A percentile compares a stretch with the other conserved stretches of the same genome.
Conservation (phyloP, 2,113 vertebrate genomes). For the Cromileptes altivelis region DNA sequence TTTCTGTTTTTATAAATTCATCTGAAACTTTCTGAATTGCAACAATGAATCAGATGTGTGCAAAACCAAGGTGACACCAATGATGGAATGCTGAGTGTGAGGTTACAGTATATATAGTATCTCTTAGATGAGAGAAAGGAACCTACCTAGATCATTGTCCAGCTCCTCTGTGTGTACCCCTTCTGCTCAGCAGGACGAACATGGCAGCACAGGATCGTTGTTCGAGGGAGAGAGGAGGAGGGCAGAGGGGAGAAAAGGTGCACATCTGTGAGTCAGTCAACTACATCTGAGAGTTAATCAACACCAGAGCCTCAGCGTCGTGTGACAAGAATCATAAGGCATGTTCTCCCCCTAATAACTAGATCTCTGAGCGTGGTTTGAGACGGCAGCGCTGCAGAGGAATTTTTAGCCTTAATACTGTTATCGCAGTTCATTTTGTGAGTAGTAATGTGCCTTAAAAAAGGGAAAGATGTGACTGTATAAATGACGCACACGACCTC, state of each 20-base stretch:
- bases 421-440: background rate
- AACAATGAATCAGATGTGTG: background rate
- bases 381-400: background rate
- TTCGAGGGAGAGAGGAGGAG: constrained; percentile 85
- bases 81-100: background rate
- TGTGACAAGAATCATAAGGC: constrained; percentile 1
- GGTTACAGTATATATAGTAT: background rate
- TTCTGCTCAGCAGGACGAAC: constrained; percentile 92
- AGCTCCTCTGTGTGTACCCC: constrained; percentile 99
- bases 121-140: constrained; percentile 59
- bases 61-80: background rate
- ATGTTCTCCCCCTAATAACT: background rate
- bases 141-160: constrained; percentile 99
- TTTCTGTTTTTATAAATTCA: background rate
- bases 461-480: background rate
- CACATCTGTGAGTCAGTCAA: constrained; percentile 36
- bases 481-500: background rate
- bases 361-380: background rate
- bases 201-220: constrained; percentile 81
- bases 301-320: constrained; percentile 12
- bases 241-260: constrained; percentile 79
- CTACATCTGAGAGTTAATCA: constrained; percentile 49
- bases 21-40: background rate
- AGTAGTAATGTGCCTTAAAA: background rate
- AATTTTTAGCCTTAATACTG: background rate